phyloP scores from a whole-genome alignment of 2,888 invertebrate species.

The Synergus gifuensis region DNA sequence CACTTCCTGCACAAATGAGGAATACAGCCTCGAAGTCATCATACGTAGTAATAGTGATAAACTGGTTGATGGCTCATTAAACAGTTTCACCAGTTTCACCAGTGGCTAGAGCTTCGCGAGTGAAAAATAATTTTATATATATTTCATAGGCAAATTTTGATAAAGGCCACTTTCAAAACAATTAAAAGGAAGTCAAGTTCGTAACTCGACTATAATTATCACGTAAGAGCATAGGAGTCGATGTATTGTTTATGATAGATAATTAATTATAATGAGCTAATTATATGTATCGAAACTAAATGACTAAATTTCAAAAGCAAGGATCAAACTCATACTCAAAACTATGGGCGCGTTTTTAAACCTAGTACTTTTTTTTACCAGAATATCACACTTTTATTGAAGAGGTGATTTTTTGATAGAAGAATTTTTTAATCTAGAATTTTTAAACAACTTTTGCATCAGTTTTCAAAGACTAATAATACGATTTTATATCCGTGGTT shows the following conservation, averaged over 20 bases:
- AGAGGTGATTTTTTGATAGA: neutral
- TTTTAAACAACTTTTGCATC: neutral
- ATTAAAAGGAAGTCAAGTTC: constrained; percentile 51
- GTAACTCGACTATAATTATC: constrained; percentile 58
- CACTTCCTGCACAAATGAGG: constrained; percentile 79
- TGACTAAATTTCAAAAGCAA: neutral
- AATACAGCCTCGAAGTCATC: constrained; percentile 61
- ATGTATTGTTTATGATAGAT: constrained; percentile 44
- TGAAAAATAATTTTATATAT: constrained; percentile 64
- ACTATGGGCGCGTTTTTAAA: neutral
- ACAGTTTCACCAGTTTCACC: constrained; percentile 38
- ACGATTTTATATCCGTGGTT: neutral
- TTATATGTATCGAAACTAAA: constrained; percentile 38
- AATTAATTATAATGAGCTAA: constrained; percentile 51
- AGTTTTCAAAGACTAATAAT: neutral
- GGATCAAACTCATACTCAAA: neutral
- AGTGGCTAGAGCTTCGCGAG: constrained; percentile 51
- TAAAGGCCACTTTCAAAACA: constrained; percentile 58
- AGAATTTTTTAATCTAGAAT: neutral
- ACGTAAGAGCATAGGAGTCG: constrained; percentile 54
- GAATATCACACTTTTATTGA: neutral
- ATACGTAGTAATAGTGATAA: constrained; percentile 64
- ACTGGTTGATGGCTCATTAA: constrained; percentile 45
- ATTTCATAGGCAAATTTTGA: constrained; percentile 73
- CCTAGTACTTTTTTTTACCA: neutral